Conservation (phyloP, 2,888 invertebrate genomes). For the Microdon myrmicae region DNA sequence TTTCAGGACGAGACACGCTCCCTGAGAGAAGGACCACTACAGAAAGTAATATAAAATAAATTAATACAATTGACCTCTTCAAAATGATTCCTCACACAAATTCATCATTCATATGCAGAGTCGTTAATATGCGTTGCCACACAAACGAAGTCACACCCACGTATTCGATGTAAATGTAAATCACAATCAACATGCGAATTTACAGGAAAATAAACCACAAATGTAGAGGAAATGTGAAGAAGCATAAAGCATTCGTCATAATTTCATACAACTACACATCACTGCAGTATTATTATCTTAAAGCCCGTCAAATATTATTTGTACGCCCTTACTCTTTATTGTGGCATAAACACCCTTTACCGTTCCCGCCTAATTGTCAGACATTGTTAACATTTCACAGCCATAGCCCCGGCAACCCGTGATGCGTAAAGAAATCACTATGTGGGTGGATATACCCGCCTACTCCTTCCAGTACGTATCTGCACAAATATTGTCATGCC, state of each 20-base stretch:
- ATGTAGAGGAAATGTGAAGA: neutral
- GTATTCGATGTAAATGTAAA: too few relatives aligned
- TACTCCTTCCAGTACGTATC: neutral
- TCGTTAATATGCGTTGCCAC: too few relatives aligned
- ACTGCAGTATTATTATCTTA: slow-evolving; percentile 12
- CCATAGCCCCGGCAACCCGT: slow-evolving; percentile 20
- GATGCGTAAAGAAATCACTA: slow-evolving; percentile 32
- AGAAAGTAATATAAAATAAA: too few relatives aligned
- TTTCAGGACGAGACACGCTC: too few relatives aligned
- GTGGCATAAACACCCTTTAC: neutral
- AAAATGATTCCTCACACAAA: too few relatives aligned
- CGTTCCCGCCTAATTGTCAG: neutral
- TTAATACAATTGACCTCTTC: too few relatives aligned
- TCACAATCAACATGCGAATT: too few relatives aligned
- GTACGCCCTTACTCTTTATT: neutral
- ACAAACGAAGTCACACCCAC: too few relatives aligned
- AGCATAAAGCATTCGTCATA: slow-evolving; percentile 12
- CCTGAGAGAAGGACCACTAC: too few relatives aligned
- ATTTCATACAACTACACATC: slow-evolving; percentile 18
- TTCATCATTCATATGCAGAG: too few relatives aligned
- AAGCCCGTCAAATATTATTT: slow-evolving; percentile 9
- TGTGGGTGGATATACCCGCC: slow-evolving; percentile 1
- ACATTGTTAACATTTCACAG: slow-evolving; percentile 18
- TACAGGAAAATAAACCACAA: too few relatives aligned
- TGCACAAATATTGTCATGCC: too few relatives aligned